These are phyloP conservation scores for Otocyon megalotis DNA, from an alignment of 2,113 vertebrate species.

Conservation along the genomic window DNA sequence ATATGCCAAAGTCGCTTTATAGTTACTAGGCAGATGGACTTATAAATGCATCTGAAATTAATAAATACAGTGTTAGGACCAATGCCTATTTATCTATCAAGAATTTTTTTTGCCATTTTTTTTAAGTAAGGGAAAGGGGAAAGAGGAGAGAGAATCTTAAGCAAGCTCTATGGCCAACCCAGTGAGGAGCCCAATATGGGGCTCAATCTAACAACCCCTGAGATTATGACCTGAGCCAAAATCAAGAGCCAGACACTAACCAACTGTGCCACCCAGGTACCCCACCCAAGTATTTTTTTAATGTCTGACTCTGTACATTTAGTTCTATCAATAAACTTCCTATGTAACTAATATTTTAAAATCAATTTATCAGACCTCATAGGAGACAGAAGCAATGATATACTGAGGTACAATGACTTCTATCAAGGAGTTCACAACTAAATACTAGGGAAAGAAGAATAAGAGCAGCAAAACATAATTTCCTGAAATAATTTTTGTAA, in stretches of 20 bases:
- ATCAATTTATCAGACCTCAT: not conserved
- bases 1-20: not conserved
- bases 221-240: not conserved
- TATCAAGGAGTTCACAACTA: not conserved
- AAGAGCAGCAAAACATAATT: not conserved
- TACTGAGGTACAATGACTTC: not conserved
- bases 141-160: not conserved
- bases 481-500: not conserved
- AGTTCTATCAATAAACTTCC: not conserved
- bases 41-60: not conserved
- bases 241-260: not conserved
- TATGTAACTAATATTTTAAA: constrained; percentile 45
- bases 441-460: not conserved
- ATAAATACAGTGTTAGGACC: not conserved
- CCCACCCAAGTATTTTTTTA: not conserved
- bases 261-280: not conserved
- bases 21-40: not conserved
- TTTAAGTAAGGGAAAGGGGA: not conserved
- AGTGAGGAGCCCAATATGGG: not conserved
- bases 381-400: not conserved
- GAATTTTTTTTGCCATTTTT: not conserved
- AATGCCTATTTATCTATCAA: not conserved
- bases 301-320: not conserved
- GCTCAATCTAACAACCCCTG: not conserved
- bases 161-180: not conserved